Base-by-base conservation (phyloP, 2,888 invertebrate genomes). In the Lithophane ornitopus region DNA sequence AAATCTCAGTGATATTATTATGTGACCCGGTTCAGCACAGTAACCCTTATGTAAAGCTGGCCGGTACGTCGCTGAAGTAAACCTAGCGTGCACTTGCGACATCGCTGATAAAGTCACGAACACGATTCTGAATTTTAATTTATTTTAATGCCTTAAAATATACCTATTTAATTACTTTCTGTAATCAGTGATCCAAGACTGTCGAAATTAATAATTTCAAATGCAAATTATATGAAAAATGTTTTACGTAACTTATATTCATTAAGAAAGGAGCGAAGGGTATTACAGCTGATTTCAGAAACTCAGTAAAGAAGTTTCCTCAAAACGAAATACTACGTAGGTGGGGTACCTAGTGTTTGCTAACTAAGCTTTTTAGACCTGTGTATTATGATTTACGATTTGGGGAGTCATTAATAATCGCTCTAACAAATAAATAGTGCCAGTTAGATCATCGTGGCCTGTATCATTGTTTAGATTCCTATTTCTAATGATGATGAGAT, bases 1-100 rank as follows among this genome's bases (percentile, higher is more conserved):
- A 69, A 82, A 82, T 71, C 62, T 80, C 67, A 82, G 74, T 86
- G 86, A 86, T 80, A 82, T 85, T 84, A 87, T 87, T 85, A 82
- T 79, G 80, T 87, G 89, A 87, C 89, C 88, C 77, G 76, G 82
- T 87, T 89, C 66, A 70, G 58, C 70, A 62, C 74, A 77, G 84
- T 82, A 82, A 81, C 82, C 85, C 84, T 86, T 87, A 86, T 80
- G 71, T 87, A 89, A 90, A 76, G 74, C 61, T 81, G 80, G 71
- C 84, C 78, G 79, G 82, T 81, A 69, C 85, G 72, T 41, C 58
- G 66, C 56, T 78, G 63, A 81, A 84, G 81, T 70, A 72, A 84
- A 62, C 73, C 63, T 81, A 79, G 82, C 85, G 78, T 87, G 86
- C 72, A 77, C 77, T 81, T 80, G 67, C 75, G 69, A 80, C 74